These are phyloP conservation scores for Palythoa heliodiscus DNA, from an alignment of 92 coral and sea anemone genomes.

Conservation along the genomic window DNA sequence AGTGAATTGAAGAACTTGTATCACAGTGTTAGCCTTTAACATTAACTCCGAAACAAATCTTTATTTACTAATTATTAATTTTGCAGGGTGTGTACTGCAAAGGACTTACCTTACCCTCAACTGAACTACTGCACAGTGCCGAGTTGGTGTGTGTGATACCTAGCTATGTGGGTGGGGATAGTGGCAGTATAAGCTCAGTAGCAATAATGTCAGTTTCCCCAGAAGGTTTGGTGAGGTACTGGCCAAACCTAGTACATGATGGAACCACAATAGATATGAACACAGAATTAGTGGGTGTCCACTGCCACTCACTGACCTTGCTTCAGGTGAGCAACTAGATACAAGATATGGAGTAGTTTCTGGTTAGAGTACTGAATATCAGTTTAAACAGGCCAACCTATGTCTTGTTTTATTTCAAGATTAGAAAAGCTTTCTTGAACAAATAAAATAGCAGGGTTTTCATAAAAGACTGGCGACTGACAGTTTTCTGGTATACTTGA, in stretches of 20 bases:
- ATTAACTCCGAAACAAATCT: neutral
- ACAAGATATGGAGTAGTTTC: neutral
- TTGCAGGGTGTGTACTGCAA: slow-evolving; percentile 82
- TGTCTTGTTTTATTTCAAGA: too few relatives aligned
- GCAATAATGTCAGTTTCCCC: slow-evolving; percentile 89
- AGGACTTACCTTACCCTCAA: slow-evolving; percentile 85
- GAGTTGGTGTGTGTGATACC: slow-evolving; percentile 80
- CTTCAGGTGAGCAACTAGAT: slow-evolving; percentile 69
- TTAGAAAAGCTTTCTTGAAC: too few relatives aligned
- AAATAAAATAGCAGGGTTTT: too few relatives aligned
- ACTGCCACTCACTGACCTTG: slow-evolving; percentile 84
- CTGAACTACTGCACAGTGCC: slow-evolving; percentile 87
- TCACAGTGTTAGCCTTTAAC: too few relatives aligned
- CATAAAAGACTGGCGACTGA: too few relatives aligned
- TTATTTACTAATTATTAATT: neutral
- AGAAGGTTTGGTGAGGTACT: slow-evolving; percentile 91
- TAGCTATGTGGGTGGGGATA: slow-evolving; percentile 58
- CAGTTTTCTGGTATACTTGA: too few relatives aligned
- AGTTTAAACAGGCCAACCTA: too few relatives aligned
- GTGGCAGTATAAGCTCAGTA: slow-evolving; percentile 65
- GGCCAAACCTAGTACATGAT: slow-evolving; percentile 94
- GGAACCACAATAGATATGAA: slow-evolving; percentile 74
- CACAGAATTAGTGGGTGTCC: slow-evolving; percentile 88
- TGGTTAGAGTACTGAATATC: too few relatives aligned
- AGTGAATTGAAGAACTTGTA: too few relatives aligned